Percentiles rank a stretch among this genome's conserved stretches.
Evolutionary conservation across 2,888 invertebrate species (phyloP).

Genomic region (Cephus pulcher): DNA sequence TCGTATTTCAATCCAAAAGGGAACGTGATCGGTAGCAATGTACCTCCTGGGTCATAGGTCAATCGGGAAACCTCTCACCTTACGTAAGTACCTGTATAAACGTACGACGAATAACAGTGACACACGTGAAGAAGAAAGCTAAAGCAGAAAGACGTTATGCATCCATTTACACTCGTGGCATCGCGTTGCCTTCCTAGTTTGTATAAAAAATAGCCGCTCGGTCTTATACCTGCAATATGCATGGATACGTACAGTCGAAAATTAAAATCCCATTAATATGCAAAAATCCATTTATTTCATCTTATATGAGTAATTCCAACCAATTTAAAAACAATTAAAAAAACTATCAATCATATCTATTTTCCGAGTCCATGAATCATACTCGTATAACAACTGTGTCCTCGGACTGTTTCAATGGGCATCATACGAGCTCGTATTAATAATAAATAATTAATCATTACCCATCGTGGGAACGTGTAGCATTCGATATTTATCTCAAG

Average conservation of each 20-base stretch:
- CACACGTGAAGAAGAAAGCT: constrained; percentile 1
- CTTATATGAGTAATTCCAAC: not conserved
- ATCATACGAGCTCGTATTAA: not conserved
- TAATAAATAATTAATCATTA: not conserved
- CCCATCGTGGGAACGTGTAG: not conserved
- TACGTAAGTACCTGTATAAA: constrained; percentile 10
- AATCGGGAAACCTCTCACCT: constrained; percentile 18
- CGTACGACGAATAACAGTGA: not conserved
- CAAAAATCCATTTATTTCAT: not conserved
- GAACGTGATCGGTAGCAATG: not conserved
- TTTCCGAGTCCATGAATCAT: not conserved
- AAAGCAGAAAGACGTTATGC: not conserved
- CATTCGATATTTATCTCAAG: not conserved
- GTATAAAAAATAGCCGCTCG: not conserved
- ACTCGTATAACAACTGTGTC: not conserved
- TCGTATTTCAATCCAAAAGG: not conserved
- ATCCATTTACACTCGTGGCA: not conserved
- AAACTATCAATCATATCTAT: not conserved
- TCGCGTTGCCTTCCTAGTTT: not conserved
- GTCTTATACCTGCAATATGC: not conserved
- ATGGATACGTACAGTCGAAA: too few species aligned
- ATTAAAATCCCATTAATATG: too few species aligned
- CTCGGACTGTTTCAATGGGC: not conserved
- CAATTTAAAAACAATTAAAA: not conserved
- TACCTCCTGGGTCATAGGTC: constrained; percentile 17